A percentile compares a stretch with the other conserved stretches of the same genome.
Evolutionary conservation across 1,140 invertebrate genomes (phyloP).

Genomic region (Neodiprion lecontei): DNA sequence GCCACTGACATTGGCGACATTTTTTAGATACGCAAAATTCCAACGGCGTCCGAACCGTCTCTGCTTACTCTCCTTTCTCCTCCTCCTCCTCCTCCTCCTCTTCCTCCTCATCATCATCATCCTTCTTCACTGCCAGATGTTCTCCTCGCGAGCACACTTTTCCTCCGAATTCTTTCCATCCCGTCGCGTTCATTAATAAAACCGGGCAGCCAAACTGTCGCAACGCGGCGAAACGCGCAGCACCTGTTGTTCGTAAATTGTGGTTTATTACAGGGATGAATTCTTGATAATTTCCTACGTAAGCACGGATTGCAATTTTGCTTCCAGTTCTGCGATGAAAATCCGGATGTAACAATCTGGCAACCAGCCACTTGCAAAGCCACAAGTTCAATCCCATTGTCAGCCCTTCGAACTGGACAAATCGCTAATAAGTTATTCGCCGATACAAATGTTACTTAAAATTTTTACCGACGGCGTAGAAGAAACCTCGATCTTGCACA

Average conservation of each 20-base stretch:
- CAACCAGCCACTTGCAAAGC: too few relatives aligned
- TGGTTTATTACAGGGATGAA: too few relatives aligned
- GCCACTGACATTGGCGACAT: conserved; percentile 37
- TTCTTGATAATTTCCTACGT: too few relatives aligned
- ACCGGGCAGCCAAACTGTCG: background rate
- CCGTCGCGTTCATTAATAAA: conserved; percentile 5
- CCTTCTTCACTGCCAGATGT: background rate
- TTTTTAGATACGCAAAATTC: conserved; percentile 39
- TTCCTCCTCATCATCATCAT: background rate
- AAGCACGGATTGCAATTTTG: too few relatives aligned
- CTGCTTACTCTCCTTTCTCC: conserved; percentile 9
- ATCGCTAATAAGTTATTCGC: too few relatives aligned
- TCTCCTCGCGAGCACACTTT: background rate
- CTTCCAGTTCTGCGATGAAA: too few relatives aligned
- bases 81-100: background rate
- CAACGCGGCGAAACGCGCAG: background rate
- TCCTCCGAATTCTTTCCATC: background rate
- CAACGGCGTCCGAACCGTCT: conserved; percentile 23
- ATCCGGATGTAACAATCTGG: too few relatives aligned
- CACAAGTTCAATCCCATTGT: too few relatives aligned
- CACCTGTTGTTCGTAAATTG: conserved; percentile 6
- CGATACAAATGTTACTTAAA: too few relatives aligned
- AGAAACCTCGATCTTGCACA: too few relatives aligned
- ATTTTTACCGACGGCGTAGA: too few relatives aligned
- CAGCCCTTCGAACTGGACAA: too few relatives aligned